Evolutionary conservation across 2,113 vertebrate species (phyloP), one percentile per base, ranked within the genome.

Genomic region (Cinclus mexicanus): DNA sequence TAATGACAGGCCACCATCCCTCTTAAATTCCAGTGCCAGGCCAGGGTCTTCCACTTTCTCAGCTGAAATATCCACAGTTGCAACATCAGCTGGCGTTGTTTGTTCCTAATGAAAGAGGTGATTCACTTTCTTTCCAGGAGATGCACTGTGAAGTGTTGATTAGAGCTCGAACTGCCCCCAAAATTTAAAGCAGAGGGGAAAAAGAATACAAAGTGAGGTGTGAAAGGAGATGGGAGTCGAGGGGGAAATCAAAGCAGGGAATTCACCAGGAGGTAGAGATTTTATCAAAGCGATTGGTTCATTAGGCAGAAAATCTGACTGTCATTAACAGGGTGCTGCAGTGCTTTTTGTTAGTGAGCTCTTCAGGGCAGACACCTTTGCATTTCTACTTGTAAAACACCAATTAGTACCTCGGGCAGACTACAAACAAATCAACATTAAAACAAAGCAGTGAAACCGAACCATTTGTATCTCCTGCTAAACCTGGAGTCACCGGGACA

Each of bases 201-300:
- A 86, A 63, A 80, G 72, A 90, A 94, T 47, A 87, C 35, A 71
- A 93, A 95, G 77, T 5, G 90, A 93, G 46, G 79, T 60, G 65
- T 78, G 70, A 92, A 59, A 80, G 47, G 87, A 75, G 69, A 90
- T 93, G 76, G 90, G 95, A 93, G 56, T 86, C 37, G 1, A 92
- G 83, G 88, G 92, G 82, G 44, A 93, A 96, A 96, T 93, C 68
- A 90, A 93, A 95, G 87, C 71, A 67, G 68, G 75, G 87, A 80
- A 81, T 85, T 92, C 93, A 96, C 88, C 90, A 63, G 76, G 90
- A 94, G 93, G 88, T 11, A 81, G 85, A 95, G 94, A 71, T 92
- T 88, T 96, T 94, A 92, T 95, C 88, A 86, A 93, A 96, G 92
- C 1, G 29, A 93, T 88, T 80, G 94, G 93, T 94, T 96, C 96